phyloP scores from a whole-genome alignment of 1,140 invertebrate genomes.

The Ostrea edulis region DNA sequence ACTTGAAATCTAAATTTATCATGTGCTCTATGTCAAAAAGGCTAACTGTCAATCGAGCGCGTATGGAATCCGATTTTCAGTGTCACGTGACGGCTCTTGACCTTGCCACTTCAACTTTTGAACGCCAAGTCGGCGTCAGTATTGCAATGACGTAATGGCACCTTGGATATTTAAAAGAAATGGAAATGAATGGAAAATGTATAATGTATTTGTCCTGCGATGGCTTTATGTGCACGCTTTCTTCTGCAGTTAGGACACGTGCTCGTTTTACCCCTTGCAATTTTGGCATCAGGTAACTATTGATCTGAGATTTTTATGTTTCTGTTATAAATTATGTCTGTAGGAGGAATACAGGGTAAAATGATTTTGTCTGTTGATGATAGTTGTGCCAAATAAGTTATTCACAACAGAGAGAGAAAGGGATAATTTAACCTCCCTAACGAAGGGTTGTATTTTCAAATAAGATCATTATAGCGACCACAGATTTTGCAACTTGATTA shows the following conservation, averaged over 20 bases:
- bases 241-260: background rate
- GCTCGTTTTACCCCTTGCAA: background rate
- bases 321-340: too few relatives aligned
- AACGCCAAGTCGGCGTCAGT: background rate
- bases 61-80: background rate
- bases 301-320: too few relatives aligned
- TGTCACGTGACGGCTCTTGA: background rate
- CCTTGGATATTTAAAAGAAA: background rate
- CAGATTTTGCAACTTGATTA: too few relatives aligned
- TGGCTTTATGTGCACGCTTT: background rate
- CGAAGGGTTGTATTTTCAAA: too few relatives aligned
- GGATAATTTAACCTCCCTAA: too few relatives aligned
- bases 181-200: background rate
- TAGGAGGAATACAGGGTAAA: too few relatives aligned
- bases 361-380: too few relatives aligned
- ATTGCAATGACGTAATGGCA: background rate
- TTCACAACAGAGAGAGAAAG: too few relatives aligned
- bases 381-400: too few relatives aligned
- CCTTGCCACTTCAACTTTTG: constrained; percentile 13
- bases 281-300: background rate
- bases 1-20: constrained; percentile 2
- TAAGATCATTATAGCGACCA: too few relatives aligned
- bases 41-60: background rate
- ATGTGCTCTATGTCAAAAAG: constrained; percentile 3
- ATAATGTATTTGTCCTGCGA: background rate